phyloP scores from a whole-genome alignment of 2,113 vertebrate genomes.

The Zosterops japonicus region DNA sequence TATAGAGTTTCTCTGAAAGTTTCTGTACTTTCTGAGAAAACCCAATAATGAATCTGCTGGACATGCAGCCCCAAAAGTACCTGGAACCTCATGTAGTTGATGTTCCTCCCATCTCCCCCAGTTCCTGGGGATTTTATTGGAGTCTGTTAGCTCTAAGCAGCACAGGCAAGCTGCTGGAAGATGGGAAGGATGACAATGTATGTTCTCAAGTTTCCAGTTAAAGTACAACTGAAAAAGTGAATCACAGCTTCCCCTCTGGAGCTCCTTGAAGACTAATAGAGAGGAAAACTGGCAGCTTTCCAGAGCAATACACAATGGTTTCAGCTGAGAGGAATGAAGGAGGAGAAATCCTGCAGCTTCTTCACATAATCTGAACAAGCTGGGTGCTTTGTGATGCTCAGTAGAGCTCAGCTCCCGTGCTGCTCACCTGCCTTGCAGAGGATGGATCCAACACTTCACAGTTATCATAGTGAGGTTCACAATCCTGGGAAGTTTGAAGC shows the following conservation, averaged over 20 bases:
- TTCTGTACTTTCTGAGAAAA: neutral
- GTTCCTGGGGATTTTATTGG: neutral
- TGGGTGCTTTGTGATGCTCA: accelerated
- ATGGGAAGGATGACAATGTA: conserved; percentile 12
- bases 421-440: neutral
- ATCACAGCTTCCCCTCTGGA: conserved; percentile 51
- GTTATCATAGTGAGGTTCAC: accelerated
- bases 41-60: neutral
- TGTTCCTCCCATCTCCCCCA: neutral
- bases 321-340: neutral
- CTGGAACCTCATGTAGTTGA: neutral
- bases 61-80: neutral
- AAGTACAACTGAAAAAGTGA: conserved; percentile 48
- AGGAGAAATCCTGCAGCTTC: neutral
- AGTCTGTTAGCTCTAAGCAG: neutral
- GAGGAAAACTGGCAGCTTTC: conserved; percentile 2
- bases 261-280: neutral
- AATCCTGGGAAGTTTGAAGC: neutral
- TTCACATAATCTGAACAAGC: accelerated
- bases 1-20: neutral
- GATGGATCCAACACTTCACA: accelerated
- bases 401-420: neutral
- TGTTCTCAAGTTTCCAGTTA: conserved; percentile 49
- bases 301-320: neutral
- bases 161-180: neutral